Evolutionary conservation across 2,797 vertebrate genomes (phyloP), one percentile per base, ranked within the genome.

Genomic region (Gobionotothen gibberifrons): DNA sequence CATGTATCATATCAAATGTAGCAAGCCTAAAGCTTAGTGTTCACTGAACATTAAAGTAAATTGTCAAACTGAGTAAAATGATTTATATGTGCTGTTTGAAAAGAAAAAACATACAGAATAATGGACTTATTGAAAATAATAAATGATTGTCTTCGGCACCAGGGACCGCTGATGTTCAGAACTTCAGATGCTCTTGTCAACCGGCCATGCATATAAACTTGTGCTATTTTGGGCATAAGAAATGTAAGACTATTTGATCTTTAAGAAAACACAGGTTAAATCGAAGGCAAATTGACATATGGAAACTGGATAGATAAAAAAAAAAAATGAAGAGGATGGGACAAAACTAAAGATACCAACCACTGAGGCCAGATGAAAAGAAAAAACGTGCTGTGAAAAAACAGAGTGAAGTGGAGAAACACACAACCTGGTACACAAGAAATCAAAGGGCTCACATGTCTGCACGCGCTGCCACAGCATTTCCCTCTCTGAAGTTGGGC

Each of bases 391-490:
- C 8, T 36, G 32, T 36, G 8, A 9, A 36, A 36, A 36, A 36
- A 36, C 4, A 36, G 6, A 36, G 7, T 36, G 32, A 36, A 36
- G 32, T 36, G 32, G 8, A 82, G 36, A 21, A 69, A 49, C 55
- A 83, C 57, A 78, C 22, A 77, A 65, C 14, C 48, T 32, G 51
- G 49, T 43, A 16, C 36, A 72, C 66, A 4, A 44, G 39, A 78
- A 66, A 79, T 74, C 57, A 85, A 72, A 77, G 79, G 69, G 93
- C 96, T 97, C 87, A 97, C 96, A 15, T 94, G 96, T 94, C 94
- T 95, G 93, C 94, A 93, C 0, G 94, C 95, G 54, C 80, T 95
- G 69, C 95, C 96, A 5, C 95, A 95, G 88, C 96, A 96, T 49
- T 74, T 83, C 26, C 95, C 95, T 81, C 95, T 94, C 87, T 89